Evolutionary conservation across 2,888 invertebrate species (phyloP).

Genomic region (Epinotia bilunana): DNA sequence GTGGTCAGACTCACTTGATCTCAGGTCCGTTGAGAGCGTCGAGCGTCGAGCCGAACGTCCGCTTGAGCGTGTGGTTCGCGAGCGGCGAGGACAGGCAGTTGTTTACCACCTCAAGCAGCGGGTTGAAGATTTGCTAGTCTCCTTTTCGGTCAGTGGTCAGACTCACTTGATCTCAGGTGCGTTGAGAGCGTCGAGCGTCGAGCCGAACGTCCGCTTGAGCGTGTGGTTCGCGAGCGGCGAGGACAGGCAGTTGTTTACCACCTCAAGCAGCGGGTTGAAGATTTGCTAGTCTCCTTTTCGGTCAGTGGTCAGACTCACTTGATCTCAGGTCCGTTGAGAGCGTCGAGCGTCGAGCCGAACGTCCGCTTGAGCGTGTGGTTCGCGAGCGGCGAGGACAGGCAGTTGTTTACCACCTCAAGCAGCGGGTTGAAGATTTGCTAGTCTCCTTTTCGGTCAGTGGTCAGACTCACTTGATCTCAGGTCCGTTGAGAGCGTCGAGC

Average conservation of each 20-base stretch:
- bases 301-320: constrained; percentile 85
- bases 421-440: constrained; percentile 93
- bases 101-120: constrained; percentile 93
- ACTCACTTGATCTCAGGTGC: constrained; percentile 93
- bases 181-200: constrained; percentile 93
- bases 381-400: constrained; percentile 92
- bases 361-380: constrained; percentile 97
- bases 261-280: constrained; percentile 94
- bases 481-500: constrained; percentile 94
- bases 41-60: constrained; percentile 95
- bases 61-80: constrained; percentile 95
- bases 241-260: constrained; percentile 91
- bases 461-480: constrained; percentile 89
- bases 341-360: constrained; percentile 94
- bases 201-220: constrained; percentile 95
- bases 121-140: constrained; percentile 92
- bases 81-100: constrained; percentile 92
- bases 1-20: constrained; percentile 86
- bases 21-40: constrained; percentile 95
- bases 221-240: constrained; percentile 96
- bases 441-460: too few species aligned
- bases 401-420: constrained; percentile 92
- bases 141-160: too few species aligned
- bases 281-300: too few species aligned
- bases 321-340: constrained; percentile 94